These are phyloP conservation scores for Otolemur crassicaudatus DNA, from an alignment of 2,797 vertebrate genomes.

Conservation along the genomic window DNA sequence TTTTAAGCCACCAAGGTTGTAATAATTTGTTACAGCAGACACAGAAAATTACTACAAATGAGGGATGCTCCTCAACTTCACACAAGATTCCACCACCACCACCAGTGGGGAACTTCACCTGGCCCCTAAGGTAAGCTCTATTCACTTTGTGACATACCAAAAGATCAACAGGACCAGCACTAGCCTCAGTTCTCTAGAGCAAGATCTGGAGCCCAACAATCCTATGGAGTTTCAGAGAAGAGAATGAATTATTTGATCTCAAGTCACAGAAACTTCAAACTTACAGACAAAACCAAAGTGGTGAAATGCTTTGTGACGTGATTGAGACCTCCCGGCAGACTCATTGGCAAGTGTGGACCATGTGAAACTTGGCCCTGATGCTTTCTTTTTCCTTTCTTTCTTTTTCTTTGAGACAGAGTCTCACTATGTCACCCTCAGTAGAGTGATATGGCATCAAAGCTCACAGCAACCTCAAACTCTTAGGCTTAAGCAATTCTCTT, in stretches of 20 bases:
- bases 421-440: too few relatives aligned
- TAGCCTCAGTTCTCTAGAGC: not conserved
- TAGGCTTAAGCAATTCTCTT: too few relatives aligned
- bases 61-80: not conserved
- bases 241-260: slow-evolving; percentile 12
- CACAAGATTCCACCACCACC: not conserved
- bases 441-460: too few relatives aligned
- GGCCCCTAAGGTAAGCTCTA: not conserved
- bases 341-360: not conserved
- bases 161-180: not conserved
- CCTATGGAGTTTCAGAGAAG: not conserved
- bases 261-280: slow-evolving; percentile 27
- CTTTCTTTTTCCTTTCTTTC: not conserved
- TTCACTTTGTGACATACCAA: slow-evolving; percentile 6
- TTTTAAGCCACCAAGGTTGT: not conserved
- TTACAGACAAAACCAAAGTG: not conserved
- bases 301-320: not conserved
- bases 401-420: too few relatives aligned
- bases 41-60: not conserved
- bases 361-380: not conserved
- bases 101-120: not conserved
- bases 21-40: not conserved
- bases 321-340: not conserved
- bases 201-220: not conserved
- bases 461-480: too few relatives aligned